These are phyloP conservation scores for Petrocephalus schoutedeni DNA, from an alignment of 2,797 vertebrate species.

Conservation along the genomic window DNA sequence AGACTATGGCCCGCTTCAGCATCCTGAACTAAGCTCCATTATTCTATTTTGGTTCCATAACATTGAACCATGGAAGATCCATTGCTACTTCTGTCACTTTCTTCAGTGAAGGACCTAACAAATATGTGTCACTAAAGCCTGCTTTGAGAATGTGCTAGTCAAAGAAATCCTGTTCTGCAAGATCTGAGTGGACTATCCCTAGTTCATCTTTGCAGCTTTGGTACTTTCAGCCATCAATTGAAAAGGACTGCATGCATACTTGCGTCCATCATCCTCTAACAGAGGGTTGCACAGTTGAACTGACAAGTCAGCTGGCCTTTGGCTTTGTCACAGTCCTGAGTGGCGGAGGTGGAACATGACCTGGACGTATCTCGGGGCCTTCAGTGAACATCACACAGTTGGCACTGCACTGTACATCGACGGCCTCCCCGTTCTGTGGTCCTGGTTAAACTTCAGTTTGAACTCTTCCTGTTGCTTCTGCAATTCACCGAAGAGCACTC, in stretches of 20 bases:
- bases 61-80: background rate
- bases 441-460: background rate
- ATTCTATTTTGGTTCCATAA: background rate
- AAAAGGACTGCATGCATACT: background rate
- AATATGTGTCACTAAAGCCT: background rate
- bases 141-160: background rate
- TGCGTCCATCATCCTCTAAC: background rate
- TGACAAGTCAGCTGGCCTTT: background rate
- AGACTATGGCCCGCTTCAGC: background rate
- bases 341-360: no score
- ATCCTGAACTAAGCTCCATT: background rate
- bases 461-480: background rate
- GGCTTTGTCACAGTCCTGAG: background rate
- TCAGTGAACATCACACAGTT: background rate
- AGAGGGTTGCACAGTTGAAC: background rate
- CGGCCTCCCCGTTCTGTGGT: background rate
- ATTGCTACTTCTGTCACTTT: background rate
- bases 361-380: background rate
- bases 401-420: background rate
- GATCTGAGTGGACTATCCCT: background rate
- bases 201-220: background rate
- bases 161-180: background rate
- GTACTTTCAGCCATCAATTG: background rate
- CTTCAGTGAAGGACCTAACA: background rate
- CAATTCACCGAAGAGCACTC: background rate